Base-by-base conservation (phyloP, 2,888 invertebrate species). In the Hemithea aestivaria region DNA sequence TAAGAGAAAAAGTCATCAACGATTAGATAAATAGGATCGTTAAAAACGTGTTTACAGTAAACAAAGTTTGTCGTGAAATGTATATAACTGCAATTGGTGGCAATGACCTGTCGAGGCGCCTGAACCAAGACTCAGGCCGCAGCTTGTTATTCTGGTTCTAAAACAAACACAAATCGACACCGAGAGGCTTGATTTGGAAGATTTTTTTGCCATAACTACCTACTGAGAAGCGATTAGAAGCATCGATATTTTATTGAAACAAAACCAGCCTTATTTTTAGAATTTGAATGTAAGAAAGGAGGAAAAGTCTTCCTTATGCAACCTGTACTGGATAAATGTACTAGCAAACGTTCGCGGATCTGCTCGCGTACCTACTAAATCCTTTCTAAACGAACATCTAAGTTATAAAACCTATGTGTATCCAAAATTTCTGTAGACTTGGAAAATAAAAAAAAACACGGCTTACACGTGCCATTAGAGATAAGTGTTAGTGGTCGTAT, bases 31-130 rank as follows among this genome's bases (percentile, higher is more conserved):
- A 67, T 53, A n/a, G 59, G 56, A 60, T 66, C 64, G 62, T 69
- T 69, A 61, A 64, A 73, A 79, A 73, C 68, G 54, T 72, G 71
- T 77, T 77, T 74, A 69, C 71, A 61, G 70, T 66, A 74, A 70
- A 73, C 64, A 74, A 62, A 54, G 55, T 73, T 74, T 77, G 74
- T 72, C 71, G 68, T 66, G 69, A 62, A 65, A 65, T 70, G 72
- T 72, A 76, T 77, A 79, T 84, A 84, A 84, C 84, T 82, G 85
- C 84, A 83, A 79, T 65, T 72, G 68, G 70, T 65, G 82, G 66
- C 85, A 84, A 83, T 75, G 85, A 84, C 84, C 85, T 72, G 63
- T 60, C 68, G 62, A 56, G 68, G 68, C 67, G 66, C 69, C 66
- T 56, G 62, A 27, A 34, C 40, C 53, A 40, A 51, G 53, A 50